These are phyloP conservation scores for Whitmania pigra DNA, from an alignment of 1,140 invertebrate genomes.

Conservation along the genomic window DNA sequence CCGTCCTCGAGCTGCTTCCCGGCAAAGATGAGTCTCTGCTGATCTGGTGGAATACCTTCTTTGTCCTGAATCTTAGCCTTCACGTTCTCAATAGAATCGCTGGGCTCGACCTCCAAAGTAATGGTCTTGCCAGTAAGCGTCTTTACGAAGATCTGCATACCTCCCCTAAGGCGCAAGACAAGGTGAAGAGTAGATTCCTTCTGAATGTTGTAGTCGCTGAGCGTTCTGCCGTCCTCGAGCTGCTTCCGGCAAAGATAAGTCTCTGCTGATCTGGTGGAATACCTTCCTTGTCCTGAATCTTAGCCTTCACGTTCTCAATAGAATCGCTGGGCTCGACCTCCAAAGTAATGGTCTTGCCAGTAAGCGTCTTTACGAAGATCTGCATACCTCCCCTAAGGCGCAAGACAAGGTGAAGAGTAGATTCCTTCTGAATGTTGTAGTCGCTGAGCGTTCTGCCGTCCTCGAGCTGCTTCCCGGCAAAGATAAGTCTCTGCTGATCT, in stretches of 20 bases:
- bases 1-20: constrained; percentile 58
- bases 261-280: constrained; percentile 45
- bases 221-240: constrained; percentile 59
- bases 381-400: no score
- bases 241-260: constrained; percentile 56
- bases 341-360: constrained; percentile 47
- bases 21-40: constrained; percentile 55
- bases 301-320: constrained; percentile 43
- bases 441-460: constrained; percentile 49
- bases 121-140: constrained; percentile 47
- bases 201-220: constrained; percentile 2
- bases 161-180: no score
- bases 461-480: constrained; percentile 56
- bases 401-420: no score
- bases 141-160: constrained; percentile 25
- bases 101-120: constrained; percentile 45
- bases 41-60: constrained; percentile 45
- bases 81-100: constrained; percentile 41
- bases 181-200: constrained; percentile 4
- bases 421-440: constrained; percentile 4
- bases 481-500: constrained; percentile 51
- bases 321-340: constrained; percentile 45
- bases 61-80: constrained; percentile 44
- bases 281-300: constrained; percentile 42
- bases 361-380: constrained; percentile 32